phyloP scores from a whole-genome alignment of 2,797 vertebrate genomes.

The Parambassis ranga region DNA sequence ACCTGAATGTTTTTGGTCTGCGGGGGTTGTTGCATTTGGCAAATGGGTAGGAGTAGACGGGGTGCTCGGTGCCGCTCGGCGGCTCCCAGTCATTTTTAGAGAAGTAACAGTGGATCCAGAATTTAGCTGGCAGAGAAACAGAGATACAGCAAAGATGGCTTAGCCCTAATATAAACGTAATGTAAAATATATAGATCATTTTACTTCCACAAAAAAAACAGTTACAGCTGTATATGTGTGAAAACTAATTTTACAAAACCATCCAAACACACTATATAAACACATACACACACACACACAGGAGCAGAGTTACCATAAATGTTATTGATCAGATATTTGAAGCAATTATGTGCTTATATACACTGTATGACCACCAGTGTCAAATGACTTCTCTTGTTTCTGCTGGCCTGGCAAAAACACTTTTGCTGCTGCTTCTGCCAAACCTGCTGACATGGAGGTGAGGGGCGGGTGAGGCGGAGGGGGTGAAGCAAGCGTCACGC shows the following conservation, averaged over 20 bases:
- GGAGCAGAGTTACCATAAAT: slow-evolving; percentile 29
- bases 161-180: background rate
- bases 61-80: slow-evolving; percentile 15
- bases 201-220: background rate
- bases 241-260: background rate
- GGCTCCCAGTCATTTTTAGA: slow-evolving; percentile 63
- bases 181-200: background rate
- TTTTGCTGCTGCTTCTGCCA: slow-evolving; percentile 55
- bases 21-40: slow-evolving; percentile 36
- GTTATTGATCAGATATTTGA: slow-evolving; percentile 46
- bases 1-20: slow-evolving; percentile 36
- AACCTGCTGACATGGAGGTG: slow-evolving; percentile 69
- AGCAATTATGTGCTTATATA: slow-evolving; percentile 51
- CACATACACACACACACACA: background rate
- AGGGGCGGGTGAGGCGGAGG: slow-evolving; percentile 6
- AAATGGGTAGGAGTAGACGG: background rate
- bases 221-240: background rate
- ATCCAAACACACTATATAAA: background rate
- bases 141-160: background rate
- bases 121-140: slow-evolving; percentile 18
- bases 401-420: slow-evolving; percentile 71
- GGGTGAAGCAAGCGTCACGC: slow-evolving; percentile 42
- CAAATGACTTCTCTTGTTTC: slow-evolving; percentile 72
- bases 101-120: slow-evolving; percentile 7
- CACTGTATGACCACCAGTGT: slow-evolving; percentile 42